Percentiles rank a stretch among this genome's conserved stretches.
Evolutionary conservation across 2,797 vertebrate species (phyloP).

Genomic region (Trematomus bernacchii): DNA sequence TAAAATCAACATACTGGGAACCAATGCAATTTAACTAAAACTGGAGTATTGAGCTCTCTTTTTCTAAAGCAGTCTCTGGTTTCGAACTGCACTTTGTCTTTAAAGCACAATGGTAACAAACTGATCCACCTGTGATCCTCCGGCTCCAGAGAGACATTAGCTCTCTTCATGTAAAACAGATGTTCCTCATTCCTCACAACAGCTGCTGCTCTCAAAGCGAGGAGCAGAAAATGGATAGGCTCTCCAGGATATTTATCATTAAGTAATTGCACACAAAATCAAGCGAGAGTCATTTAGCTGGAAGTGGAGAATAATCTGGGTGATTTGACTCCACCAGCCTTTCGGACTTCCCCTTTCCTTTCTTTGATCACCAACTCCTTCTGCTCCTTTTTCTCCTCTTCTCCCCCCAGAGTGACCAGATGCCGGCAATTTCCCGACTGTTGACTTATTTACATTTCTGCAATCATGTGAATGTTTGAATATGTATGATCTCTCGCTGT

Average conservation of each 20-base stretch:
- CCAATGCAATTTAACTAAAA: too few species aligned
- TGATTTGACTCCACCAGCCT: conserved; percentile 24
- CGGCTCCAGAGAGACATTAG: conserved; percentile 37
- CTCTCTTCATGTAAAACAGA: conserved; percentile 62
- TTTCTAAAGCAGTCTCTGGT: background rate
- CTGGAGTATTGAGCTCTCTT: too few species aligned
- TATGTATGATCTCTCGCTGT: conserved; percentile 72
- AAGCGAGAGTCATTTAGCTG: conserved; percentile 59
- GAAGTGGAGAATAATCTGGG: conserved; percentile 63
- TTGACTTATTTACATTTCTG: conserved; percentile 79
- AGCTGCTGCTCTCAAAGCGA: conserved; percentile 53
- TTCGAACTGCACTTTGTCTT: background rate
- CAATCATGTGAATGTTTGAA: conserved; percentile 68
- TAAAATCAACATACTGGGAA: too few species aligned
- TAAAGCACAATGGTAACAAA: background rate
- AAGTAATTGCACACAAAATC: conserved; percentile 48
- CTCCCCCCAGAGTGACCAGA: conserved; percentile 65
- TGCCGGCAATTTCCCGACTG: conserved; percentile 71
- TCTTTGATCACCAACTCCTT: conserved; percentile 8
- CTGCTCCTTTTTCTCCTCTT: background rate
- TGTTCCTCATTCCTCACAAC: conserved; percentile 53
- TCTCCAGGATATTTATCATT: conserved; percentile 67
- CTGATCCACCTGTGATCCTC: conserved; percentile 34
- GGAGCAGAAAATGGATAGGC: conserved; percentile 46
- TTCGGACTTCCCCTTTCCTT: conserved; percentile 8